A percentile compares a stretch with the other conserved stretches of the same genome.
Conservation (phyloP, 2,113 vertebrate genomes). For the Entelurus aequoreus region DNA sequence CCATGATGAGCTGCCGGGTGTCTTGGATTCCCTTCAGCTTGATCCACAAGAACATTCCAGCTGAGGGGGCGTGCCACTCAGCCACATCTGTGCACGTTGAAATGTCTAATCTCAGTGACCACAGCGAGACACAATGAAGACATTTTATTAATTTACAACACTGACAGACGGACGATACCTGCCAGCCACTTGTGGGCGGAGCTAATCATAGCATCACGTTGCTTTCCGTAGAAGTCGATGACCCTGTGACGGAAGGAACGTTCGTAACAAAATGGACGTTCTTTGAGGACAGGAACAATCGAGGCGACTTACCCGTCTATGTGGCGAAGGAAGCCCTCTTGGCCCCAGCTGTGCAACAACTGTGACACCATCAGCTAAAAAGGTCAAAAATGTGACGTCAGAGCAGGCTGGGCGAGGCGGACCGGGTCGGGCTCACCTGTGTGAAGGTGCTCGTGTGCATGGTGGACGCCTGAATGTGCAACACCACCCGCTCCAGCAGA, state of each 20-base stretch:
- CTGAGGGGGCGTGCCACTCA: conserved; percentile 85
- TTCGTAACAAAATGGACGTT: background rate
- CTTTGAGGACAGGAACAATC: background rate
- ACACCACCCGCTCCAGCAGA: conserved; percentile 80
- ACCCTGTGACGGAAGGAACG: conserved; percentile 69
- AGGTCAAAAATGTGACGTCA: background rate
- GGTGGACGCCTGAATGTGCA: conserved; percentile 87
- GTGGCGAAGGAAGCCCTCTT: conserved; percentile 85
- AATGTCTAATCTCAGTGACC: background rate
- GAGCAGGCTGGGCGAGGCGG: background rate
- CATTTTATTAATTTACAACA: no score
- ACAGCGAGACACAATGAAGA: background rate
- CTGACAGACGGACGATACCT: conserved; percentile 70
- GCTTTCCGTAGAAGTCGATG: conserved; percentile 83
- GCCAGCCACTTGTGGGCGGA: conserved; percentile 89
- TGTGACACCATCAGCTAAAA: conserved; percentile 81
- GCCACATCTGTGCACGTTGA: conserved; percentile 73
- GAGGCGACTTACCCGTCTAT: conserved; percentile 72
- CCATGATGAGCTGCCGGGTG: conserved; percentile 79
- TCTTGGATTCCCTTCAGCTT: conserved; percentile 84
- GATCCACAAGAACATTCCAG: conserved; percentile 96
- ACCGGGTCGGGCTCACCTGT: conserved; percentile 73
- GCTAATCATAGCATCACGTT: conserved; percentile 80
- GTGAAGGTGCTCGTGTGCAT: conserved; percentile 88
- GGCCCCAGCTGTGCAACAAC: conserved; percentile 85